phyloP scores from a whole-genome alignment of 2,888 invertebrate species.

The Pristionchus mayeri region DNA sequence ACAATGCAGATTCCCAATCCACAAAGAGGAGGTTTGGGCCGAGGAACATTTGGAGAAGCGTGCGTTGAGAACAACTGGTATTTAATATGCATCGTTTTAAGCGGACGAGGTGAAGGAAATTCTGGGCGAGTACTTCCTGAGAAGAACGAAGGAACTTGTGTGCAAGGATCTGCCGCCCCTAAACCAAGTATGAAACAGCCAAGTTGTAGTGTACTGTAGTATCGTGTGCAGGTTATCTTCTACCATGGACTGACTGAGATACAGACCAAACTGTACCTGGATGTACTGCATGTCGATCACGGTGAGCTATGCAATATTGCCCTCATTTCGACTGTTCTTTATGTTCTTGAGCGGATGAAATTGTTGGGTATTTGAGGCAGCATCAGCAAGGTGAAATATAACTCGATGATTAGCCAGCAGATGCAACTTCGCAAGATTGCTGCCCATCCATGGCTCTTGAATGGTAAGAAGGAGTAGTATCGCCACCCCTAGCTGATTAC shows the following conservation, averaged over 20 bases:
- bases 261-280: constrained; percentile 27
- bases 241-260: constrained; percentile 34
- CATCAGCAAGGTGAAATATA: background rate
- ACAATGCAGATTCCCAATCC: background rate
- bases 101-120: constrained; percentile 1
- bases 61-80: background rate
- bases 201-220: background rate
- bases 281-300: constrained; percentile 30
- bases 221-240: constrained; percentile 16
- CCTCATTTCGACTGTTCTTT: background rate
- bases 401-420: constrained; percentile 75
- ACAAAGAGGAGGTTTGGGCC: background rate
- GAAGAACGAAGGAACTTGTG: constrained; percentile 41
- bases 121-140: constrained; percentile 1
- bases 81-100: background rate
- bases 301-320: background rate
- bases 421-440: constrained; percentile 78
- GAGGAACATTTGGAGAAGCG: constrained; percentile 9
- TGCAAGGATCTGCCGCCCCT: constrained; percentile 22
- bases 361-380: background rate
- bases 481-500: background rate
- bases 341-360: too few species aligned
- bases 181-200: background rate
- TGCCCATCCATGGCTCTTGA: constrained; percentile 78
- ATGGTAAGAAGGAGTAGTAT: constrained; percentile 71